Evolutionary conservation across 2,797 vertebrate species (phyloP).

Genomic region (Vultur gryphus): DNA sequence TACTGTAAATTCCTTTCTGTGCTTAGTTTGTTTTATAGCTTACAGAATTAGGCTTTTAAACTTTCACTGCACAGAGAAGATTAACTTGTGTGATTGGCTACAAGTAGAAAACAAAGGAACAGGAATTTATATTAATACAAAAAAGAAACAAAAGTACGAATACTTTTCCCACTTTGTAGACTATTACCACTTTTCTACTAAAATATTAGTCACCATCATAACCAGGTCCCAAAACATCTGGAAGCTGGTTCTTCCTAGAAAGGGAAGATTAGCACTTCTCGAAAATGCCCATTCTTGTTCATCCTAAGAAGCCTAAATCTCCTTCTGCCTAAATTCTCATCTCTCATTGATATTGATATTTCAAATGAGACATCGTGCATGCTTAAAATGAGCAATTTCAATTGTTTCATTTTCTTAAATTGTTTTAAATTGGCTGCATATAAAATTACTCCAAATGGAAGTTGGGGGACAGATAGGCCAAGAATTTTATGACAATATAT

Average conservation of each 20-base stretch:
- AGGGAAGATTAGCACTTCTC: background rate
- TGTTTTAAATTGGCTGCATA: slow-evolving; percentile 30
- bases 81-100: background rate
- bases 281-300: background rate
- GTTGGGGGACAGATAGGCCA: background rate
- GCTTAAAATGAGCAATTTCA: background rate
- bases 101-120: slow-evolving; percentile 12
- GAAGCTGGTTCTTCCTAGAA: background rate
- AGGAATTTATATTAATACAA: background rate
- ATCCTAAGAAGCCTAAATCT: background rate
- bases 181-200: background rate
- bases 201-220: background rate
- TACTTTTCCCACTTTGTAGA: background rate
- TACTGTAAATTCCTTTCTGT: slow-evolving; percentile 67
- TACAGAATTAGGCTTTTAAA: slow-evolving; percentile 61
- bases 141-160: background rate
- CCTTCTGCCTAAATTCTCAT: background rate
- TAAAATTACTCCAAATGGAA: slow-evolving; percentile 32
- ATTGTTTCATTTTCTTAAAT: slow-evolving; percentile 55
- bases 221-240: background rate
- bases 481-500: slow-evolving; percentile 41
- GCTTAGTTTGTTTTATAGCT: slow-evolving; percentile 64
- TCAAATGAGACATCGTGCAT: background rate
- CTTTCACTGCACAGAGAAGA: slow-evolving; percentile 35
- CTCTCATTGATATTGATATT: background rate